Percentiles rank a stretch among this genome's conserved stretches.
These are phyloP conservation scores for Eleginops maclovinus DNA, from an alignment of 2,113 vertebrate genomes.

Conservation along the genomic window DNA sequence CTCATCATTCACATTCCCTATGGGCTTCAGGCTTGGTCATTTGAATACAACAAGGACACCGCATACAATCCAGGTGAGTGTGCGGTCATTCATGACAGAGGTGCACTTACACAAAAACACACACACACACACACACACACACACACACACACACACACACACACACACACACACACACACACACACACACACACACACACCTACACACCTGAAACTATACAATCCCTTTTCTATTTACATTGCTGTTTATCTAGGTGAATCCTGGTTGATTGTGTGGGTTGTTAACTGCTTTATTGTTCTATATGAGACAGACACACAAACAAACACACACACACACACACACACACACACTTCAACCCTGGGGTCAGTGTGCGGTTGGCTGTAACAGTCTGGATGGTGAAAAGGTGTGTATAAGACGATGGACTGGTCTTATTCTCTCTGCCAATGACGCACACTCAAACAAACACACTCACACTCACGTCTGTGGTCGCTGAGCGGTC, in stretches of 20 bases:
- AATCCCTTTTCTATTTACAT: slow-evolving; percentile 48
- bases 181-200: slow-evolving; percentile 18
- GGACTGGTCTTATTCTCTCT: slow-evolving; percentile 58
- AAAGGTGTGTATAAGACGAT: slow-evolving; percentile 53
- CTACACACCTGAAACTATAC: slow-evolving; percentile 51
- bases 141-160: slow-evolving; percentile 34
- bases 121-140: slow-evolving; percentile 32
- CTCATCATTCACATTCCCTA: slow-evolving; percentile 27
- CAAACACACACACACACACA: slow-evolving; percentile 17
- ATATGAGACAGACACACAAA: slow-evolving; percentile 28
- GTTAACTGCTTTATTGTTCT: slow-evolving; percentile 50
- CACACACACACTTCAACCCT: slow-evolving; percentile 17
- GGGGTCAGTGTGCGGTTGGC: slow-evolving; percentile 79
- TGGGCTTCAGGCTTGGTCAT: neutral
- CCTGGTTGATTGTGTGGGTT: slow-evolving; percentile 57
- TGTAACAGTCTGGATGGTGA: slow-evolving; percentile 70
- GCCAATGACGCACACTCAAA: slow-evolving; percentile 28
- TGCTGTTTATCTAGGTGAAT: slow-evolving; percentile 69
- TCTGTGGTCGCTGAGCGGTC: slow-evolving; percentile 75
- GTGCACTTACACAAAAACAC: slow-evolving; percentile 27
- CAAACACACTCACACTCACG: slow-evolving; percentile 28
- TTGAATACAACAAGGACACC: slow-evolving; percentile 44
- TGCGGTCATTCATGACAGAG: slow-evolving; percentile 61
- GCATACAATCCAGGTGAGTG: slow-evolving; percentile 65
- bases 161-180: slow-evolving; percentile 11